Evolutionary conservation across 2,888 invertebrate genomes (phyloP).

Genomic region (Unio delphinus): DNA sequence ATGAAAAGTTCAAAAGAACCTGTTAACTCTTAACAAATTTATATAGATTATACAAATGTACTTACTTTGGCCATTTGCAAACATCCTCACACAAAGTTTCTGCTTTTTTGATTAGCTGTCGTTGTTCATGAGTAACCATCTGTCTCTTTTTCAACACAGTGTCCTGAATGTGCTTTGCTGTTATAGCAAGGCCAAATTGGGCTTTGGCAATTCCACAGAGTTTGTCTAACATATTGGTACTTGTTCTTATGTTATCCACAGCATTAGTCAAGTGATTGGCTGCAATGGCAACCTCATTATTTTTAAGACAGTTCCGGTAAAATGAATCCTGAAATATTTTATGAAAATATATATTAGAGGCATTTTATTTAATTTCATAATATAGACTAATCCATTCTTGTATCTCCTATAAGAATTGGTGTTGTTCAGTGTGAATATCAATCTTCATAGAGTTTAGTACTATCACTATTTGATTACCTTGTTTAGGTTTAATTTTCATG

Average conservation of each 20-base stretch:
- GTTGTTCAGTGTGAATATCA: no score
- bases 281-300: slow-evolving; percentile 13
- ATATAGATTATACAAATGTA: no score
- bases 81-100: slow-evolving; percentile 22
- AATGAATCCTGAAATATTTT: slow-evolving; percentile 9
- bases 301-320: slow-evolving; percentile 7
- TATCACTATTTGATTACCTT: no score
- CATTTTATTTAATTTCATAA: no score
- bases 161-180: slow-evolving; percentile 32
- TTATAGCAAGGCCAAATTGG: slow-evolving; percentile 33
- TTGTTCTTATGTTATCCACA: slow-evolving; percentile 2
- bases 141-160: slow-evolving; percentile 13
- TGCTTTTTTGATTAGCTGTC: slow-evolving; percentile 25
- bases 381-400: no score
- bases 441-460: no score
- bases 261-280: slow-evolving; percentile 12
- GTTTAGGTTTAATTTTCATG: no score
- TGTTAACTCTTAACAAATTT: no score
- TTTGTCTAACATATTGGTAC: slow-evolving; percentile 17
- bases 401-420: no score
- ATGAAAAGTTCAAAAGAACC: no score
- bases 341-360: no score
- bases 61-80: slow-evolving; percentile 38
- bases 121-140: slow-evolving; percentile 1
- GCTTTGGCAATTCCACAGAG: slow-evolving; percentile 26